Evolutionary conservation across 2,888 invertebrate species (phyloP).

Genomic region (Leucoma salicis): DNA sequence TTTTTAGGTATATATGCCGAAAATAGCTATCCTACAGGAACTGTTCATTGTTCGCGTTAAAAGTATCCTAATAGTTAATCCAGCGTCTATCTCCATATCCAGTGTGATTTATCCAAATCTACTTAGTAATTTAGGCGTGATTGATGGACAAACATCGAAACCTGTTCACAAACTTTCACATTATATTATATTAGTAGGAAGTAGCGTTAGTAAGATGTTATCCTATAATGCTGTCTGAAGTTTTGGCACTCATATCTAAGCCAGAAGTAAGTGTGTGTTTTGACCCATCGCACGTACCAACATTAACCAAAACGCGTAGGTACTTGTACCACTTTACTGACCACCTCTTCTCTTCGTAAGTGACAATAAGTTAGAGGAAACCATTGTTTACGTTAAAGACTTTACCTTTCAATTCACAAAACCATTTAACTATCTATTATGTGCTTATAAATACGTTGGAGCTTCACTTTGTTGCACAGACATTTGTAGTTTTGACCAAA

Average conservation of each 20-base stretch:
- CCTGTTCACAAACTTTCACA: too few species aligned
- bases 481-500: constrained; percentile 51
- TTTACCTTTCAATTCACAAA: constrained; percentile 25
- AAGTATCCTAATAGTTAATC: too few species aligned
- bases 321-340: constrained; percentile 24
- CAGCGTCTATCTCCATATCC: too few species aligned
- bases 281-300: constrained; percentile 4
- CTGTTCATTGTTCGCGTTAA: too few species aligned
- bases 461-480: constrained; percentile 37
- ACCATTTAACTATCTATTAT: constrained; percentile 35
- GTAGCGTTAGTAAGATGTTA: too few species aligned
- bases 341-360: constrained; percentile 12
- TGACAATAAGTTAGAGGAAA: constrained; percentile 22
- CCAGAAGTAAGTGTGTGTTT: neutral
- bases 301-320: constrained; percentile 8
- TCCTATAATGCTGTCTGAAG: too few species aligned
- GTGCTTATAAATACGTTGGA: constrained; percentile 16
- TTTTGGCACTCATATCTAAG: constrained; percentile 1
- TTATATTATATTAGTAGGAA: too few species aligned
- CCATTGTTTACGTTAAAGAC: constrained; percentile 14
- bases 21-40: too few species aligned
- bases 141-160: too few species aligned
- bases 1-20: too few species aligned
- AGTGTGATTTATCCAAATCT: too few species aligned
- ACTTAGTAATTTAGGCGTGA: too few species aligned